Evolutionary conservation across 1,140 invertebrate genomes (phyloP).

Genomic region (Drosophila funebris): DNA sequence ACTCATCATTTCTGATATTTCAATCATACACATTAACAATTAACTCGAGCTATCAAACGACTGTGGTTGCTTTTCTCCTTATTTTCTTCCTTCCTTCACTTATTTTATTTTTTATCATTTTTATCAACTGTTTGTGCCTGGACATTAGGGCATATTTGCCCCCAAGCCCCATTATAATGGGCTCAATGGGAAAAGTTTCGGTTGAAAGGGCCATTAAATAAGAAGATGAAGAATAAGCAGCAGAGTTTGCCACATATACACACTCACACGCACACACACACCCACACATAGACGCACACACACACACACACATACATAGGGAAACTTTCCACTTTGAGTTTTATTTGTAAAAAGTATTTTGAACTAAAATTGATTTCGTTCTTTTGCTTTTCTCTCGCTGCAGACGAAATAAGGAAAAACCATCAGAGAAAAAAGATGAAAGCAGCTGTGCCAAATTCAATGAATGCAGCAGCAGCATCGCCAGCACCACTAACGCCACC

Average conservation of each 20-base stretch:
- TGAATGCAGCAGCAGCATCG: conserved; percentile 20
- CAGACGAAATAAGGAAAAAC: conserved; percentile 10
- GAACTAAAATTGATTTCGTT: conserved; percentile 47
- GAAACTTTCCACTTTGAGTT: conserved; percentile 39
- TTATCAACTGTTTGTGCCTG: conserved; percentile 15
- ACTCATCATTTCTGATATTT: neutral
- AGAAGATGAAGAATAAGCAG: neutral
- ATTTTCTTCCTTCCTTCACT: neutral
- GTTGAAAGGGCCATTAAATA: conserved; percentile 37
- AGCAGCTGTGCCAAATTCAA: conserved; percentile 27
- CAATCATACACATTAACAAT: conserved; percentile 13
- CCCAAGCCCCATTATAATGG: conserved; percentile 30
- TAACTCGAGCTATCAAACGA: neutral
- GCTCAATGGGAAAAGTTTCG: conserved; percentile 37
- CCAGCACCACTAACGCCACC: neutral
- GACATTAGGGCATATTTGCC: conserved; percentile 16
- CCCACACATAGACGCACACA: neutral
- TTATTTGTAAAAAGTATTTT: conserved; percentile 43
- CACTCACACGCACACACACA: neutral
- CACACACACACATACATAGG: neutral
- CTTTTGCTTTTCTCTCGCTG: neutral
- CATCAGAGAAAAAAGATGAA: conserved; percentile 28
- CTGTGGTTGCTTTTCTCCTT: neutral
- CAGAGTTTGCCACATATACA: neutral
- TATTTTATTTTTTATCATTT: neutral